Base-by-base conservation (phyloP, 1,140 invertebrate species). In the Zophobas morio region DNA sequence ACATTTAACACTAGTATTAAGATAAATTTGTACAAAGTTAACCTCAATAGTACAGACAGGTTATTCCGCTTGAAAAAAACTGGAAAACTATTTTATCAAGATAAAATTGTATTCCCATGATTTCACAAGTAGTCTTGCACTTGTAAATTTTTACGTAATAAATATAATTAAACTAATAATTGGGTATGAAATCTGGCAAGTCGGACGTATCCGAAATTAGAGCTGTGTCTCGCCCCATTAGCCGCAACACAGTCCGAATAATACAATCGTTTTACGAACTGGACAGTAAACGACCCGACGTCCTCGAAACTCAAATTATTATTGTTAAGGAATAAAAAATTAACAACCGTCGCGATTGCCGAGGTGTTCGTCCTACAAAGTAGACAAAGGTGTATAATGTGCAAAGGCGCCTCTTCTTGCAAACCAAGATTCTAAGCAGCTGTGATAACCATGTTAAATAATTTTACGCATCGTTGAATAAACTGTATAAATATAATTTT, bases 401-500 rank as follows among this genome's bases (percentile, higher is more conserved):
- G 60, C 60, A 40, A 66, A 66, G 60, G 60, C 60, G 60, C 60
- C 60, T 66, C 60, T 66, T 66, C 60, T 56, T 66, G 35, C 60
- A 66, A 66, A 66, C 60, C 39, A 39, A 66, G 60, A 42, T 66
- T 66, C 60, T 66, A 66, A 66, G 56, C 71, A 73, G 54, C 39
- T 42, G 35, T 56, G 71, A 73, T 73, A 54, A 54, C 49, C 49
- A 73, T 73, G 51, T 74, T 56, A 74, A 74, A 54, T 74, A 74
- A 74, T 74, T 74, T 74, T 60, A 74, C 72, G 72, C 72, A 74
- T 47, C 54, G 72, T 74, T 74, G 72, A 60, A 35, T 74, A 57
- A 74, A 74, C 72, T 57, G 37, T 74, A 60, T 74, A 74, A 74
- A 74, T 72, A 51, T 72, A 53, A 72, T 63, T 75, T 75, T 75